Conservation (phyloP, 2,888 invertebrate genomes). For the Heteromyza rotundicornis region DNA sequence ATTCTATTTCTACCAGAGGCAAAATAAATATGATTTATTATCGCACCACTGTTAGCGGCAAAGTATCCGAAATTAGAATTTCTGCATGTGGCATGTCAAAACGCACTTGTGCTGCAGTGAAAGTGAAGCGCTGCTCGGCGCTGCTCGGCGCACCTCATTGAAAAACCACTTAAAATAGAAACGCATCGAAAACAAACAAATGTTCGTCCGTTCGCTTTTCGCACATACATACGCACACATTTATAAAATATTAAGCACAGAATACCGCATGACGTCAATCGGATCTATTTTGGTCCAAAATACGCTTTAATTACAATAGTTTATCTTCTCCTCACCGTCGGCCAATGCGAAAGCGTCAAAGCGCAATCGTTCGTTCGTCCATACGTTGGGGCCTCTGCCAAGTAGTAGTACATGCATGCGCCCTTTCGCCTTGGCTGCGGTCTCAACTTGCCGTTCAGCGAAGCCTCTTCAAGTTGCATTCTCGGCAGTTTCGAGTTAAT, state of each 20-base stretch:
- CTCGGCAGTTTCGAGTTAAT: background rate
- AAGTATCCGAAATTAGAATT: background rate
- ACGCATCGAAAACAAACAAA: background rate
- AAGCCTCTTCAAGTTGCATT: background rate
- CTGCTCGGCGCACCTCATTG: constrained; percentile 1
- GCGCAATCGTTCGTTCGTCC: background rate
- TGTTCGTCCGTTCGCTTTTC: too few relatives aligned
- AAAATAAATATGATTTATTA: background rate
- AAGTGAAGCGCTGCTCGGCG: constrained; percentile 1
- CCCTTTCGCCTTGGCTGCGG: constrained; percentile 7
- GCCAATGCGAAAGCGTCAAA: too few relatives aligned
- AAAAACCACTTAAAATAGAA: constrained; percentile 2
- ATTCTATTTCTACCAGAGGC: background rate
- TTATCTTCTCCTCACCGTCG: background rate
- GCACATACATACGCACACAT: too few relatives aligned
- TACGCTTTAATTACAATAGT: constrained; percentile 1
- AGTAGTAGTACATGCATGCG: background rate
- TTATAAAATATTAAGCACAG: too few relatives aligned
- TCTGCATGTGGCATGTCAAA: background rate
- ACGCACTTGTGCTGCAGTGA: background rate
- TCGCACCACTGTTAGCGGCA: background rate
- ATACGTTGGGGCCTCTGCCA: background rate
- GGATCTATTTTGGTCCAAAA: background rate
- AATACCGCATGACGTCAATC: background rate
- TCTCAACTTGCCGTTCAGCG: background rate